Evolutionary conservation across 2,113 vertebrate genomes (phyloP), one percentile per base, ranked within the genome.

Genomic region (Gasterosteus aculeatus): DNA sequence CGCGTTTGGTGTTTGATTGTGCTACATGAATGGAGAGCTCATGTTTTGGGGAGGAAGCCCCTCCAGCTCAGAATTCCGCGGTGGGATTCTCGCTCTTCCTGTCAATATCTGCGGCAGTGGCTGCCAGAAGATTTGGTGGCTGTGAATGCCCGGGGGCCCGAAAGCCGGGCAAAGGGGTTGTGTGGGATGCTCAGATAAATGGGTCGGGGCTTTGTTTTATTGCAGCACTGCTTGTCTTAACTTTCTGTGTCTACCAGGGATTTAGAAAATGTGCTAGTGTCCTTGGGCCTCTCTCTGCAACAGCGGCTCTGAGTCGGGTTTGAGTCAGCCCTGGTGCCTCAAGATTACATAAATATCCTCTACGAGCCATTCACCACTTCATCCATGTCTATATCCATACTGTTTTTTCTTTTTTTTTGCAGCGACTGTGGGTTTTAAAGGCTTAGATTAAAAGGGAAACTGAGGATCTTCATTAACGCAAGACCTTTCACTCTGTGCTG

Each of bases 111-210:
- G 86, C 46, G 60, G 82, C 82, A 53, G 82, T 59, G 69, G 77
- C 80, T 88, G 90, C 77, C 80, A 86, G 85, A 92, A 90, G 92
- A 94, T 94, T 93, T 92, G 91, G 85, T 89, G 77, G 88, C 85
- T 60, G 42, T 77, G 86, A 83, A 89, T 85, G 80, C 88, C 67
- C 35, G 58, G 70, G 79, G 91, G 35, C 35, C 90, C 89, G 86
- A 94, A 92, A 93, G 94, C 92, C 91, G 82, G 83, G 85, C 82
- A 87, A 26, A 85, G 83, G 86, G 89, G 90, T 93, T 93, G 91
- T 91, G 92, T 92, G 92, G 92, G 91, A 90, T 90, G 88, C 80
- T 80, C 89, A 90, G 90, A 93, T 92, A 91, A 94, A 95, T 91
- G 87, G 87, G 82, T 80, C 82, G 87, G 87, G 22, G 86, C 82